Evolutionary conservation across 2,113 vertebrate genomes (phyloP), one percentile per base, ranked within the genome.

Genomic region (Hiodon tergisus): DNA sequence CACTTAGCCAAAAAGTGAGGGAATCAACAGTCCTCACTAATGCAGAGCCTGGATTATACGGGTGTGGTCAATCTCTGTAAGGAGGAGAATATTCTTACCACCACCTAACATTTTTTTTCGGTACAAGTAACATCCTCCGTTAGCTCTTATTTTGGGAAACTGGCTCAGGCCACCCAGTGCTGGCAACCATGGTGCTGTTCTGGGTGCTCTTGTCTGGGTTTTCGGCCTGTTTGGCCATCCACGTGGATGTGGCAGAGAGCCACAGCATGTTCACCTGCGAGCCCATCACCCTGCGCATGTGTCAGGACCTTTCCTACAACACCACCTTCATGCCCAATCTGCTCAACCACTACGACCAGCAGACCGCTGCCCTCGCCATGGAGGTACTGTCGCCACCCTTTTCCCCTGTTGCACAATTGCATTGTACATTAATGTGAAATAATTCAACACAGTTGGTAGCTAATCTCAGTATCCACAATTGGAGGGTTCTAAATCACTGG

Each of bases 251-350:
- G 6, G 77, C 84, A 0, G 85, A 79, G 71, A 95, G 93, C 77
- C 97, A 99, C 91, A 98, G 94, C 80, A 90, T 94, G 3, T 99
- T 99, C 76, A 95, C 94, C 73, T 99, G 97, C 78, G 97, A 99
- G 86, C 95, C 97, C 77, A 95, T 99, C 85, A 90, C 91, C 73
- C 89, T 99, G 79, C 90, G 97, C 83, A 98, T 99, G 97, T 99
- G 97, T 87, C 96, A 98, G 87, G 95, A 98, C 81, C 93, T 99
- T 85, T 90, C 96, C 84, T 98, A 98, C 84, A 99, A 99, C 86
- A 91, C 86, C 85, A 98, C 97, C 82, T 99, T 98, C 77, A 99
- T 98, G 97, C 97, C 97, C 86, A 99, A 99, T 88, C 92, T 98
- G 74, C 93, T 99, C 77, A 97, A 97, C 78, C 97, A 99, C 87